A percentile compares a stretch with the other conserved stretches of the same genome.
Evolutionary conservation across 2,888 invertebrate genomes (phyloP).

Genomic region (Chloromyia formosa): DNA sequence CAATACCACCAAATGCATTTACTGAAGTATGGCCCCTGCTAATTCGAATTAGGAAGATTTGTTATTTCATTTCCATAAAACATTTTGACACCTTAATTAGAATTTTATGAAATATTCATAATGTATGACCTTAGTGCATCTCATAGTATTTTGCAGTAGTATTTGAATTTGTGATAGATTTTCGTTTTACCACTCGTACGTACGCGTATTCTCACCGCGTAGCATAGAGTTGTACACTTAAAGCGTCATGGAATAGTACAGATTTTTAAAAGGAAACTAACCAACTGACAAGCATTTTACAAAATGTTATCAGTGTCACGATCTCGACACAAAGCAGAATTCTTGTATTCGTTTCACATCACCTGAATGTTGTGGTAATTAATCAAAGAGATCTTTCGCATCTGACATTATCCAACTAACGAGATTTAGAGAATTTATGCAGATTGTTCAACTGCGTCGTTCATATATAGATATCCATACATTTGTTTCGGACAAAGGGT

Average conservation of each 20-base stretch:
- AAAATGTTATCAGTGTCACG: conserved; percentile 23
- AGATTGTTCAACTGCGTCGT: neutral
- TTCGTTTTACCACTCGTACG: too few species aligned
- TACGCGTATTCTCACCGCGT: too few species aligned
- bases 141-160: too few species aligned
- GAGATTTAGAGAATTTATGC: conserved; percentile 13
- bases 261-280: neutral
- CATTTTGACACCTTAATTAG: too few species aligned
- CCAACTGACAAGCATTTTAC: conserved; percentile 10
- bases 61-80: too few species aligned
- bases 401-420: conserved; percentile 11
- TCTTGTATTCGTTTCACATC: conserved; percentile 21
- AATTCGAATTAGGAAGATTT: too few species aligned
- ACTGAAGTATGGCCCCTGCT: too few species aligned
- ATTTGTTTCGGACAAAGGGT: neutral
- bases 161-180: too few species aligned
- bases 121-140: too few species aligned
- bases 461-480: too few species aligned
- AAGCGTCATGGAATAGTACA: neutral
- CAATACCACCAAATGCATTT: too few species aligned
- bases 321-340: conserved; percentile 29
- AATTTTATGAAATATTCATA: too few species aligned
- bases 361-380: conserved; percentile 20
- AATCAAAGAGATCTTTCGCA: conserved; percentile 12
- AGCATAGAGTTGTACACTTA: neutral